Conservation (phyloP, 2,888 invertebrate genomes). For the Frankliniella intonsa region DNA sequence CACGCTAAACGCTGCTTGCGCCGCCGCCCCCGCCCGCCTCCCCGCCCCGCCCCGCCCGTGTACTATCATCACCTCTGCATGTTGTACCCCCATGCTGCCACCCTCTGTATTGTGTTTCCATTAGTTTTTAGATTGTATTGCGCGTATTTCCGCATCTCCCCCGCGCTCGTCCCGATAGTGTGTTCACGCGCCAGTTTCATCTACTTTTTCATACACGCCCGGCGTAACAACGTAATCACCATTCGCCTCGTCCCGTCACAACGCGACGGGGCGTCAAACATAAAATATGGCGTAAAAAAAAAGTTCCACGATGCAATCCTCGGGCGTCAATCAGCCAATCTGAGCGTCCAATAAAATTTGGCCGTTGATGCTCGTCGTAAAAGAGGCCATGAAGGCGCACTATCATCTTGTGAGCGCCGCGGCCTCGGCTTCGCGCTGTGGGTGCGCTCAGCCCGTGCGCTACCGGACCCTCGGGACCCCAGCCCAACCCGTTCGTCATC, state of each 20-base stretch:
- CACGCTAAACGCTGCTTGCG: neutral
- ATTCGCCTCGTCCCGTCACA: neutral
- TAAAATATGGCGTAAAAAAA: slow-evolving; percentile 20
- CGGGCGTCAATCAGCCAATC: slow-evolving; percentile 17
- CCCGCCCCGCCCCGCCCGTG: too few species aligned
- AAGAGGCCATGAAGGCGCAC: slow-evolving; percentile 13
- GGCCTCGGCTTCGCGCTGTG: too few species aligned
- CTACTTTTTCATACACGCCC: neutral
- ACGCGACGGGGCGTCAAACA: neutral
- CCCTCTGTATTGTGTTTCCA: too few species aligned
- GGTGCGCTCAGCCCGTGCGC: too few species aligned
- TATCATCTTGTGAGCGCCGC: neutral
- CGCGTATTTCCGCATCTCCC: neutral
- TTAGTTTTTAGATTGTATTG: too few species aligned
- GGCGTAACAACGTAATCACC: slow-evolving; percentile 17
- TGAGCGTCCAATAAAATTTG: slow-evolving; percentile 19
- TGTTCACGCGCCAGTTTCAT: neutral
- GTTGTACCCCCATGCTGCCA: too few species aligned
- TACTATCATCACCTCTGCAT: too few species aligned
- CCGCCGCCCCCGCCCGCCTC: too few species aligned
- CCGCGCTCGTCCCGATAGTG: neutral
- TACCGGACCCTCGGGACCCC: too few species aligned
- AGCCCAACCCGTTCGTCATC: too few species aligned
- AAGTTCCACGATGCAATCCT: neutral
- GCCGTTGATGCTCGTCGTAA: slow-evolving; percentile 18